Base-by-base conservation (phyloP, 1,140 invertebrate species). In the Arion vulgaris region DNA sequence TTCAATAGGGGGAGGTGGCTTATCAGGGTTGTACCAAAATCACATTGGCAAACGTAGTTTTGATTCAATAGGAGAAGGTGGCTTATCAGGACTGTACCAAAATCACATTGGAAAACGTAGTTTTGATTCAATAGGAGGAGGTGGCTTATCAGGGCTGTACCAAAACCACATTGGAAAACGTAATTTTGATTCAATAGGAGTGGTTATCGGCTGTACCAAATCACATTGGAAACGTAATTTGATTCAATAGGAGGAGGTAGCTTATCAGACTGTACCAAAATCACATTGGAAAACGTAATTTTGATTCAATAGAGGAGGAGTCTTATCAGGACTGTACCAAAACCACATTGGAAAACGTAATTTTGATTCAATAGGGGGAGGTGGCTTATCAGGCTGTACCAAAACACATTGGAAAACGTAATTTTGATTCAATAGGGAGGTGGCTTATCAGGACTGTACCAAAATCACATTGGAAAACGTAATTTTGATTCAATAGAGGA, bases 181-280 rank as follows among this genome's bases (percentile, higher is more conserved):
- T 9, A 2, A 11, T 9, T 2, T 34, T 71, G 9, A 11, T 49
- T 19, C 45, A 19, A 9, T 19, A 49, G 45, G 45, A 11, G 45
- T n/a, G n/a, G n/a, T 75, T 75, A n/a, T 53, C 39, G 73, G 39
- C 15, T 75, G 36, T 13, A 75, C 13, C 73, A 77, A 39, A 57
- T 57, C 36, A 34, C 28, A n/a, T 53, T 4, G 45, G 19, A 77
- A 77, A 57, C 45, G 49, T 26, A 28, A 28, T 62, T 77, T 57
- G 75, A 77, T n/a, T 32, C 75, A 51, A 77, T 77, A 15, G 73
- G 73, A 1, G 38, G 36, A 75, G 36, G 41, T 75, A n/a, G 38
- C 4, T 75, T 75, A 23, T 49, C 39, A 26, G 73, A 39, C 26
- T 75, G 26, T 13, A 75, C 15, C 73, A 75, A 49, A 75, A 75